Evolutionary conservation across 2,888 invertebrate species (phyloP).

Genomic region (Xestia ashworthii): DNA sequence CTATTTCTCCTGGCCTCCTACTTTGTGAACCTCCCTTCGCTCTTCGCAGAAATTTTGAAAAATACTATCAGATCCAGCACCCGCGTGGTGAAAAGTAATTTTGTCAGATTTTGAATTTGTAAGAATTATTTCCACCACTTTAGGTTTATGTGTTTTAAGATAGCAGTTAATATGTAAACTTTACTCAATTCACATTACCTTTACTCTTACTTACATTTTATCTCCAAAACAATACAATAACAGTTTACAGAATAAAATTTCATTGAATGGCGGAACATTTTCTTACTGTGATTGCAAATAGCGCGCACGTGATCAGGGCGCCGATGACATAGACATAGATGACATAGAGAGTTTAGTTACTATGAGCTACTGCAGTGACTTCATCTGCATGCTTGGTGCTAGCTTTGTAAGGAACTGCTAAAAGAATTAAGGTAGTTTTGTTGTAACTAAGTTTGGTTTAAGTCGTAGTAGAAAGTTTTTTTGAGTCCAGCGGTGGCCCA

Average conservation of each 20-base stretch:
- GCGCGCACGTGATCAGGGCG: conserved; percentile 60
- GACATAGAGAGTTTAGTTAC: conserved; percentile 29
- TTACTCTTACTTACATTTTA: background rate
- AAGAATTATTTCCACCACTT: no score
- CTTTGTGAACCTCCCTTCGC: no score
- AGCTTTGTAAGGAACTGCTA: conserved; percentile 17
- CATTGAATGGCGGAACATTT: conserved; percentile 56
- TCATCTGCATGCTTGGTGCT: conserved; percentile 58
- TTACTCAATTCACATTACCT: background rate
- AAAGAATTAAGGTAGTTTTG: conserved; percentile 9
- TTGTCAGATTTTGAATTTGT: no score
- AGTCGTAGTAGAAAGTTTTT: background rate
- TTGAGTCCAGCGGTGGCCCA: no score
- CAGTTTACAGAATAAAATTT: conserved; percentile 39
- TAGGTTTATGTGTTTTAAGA: background rate
- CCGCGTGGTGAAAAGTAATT: no score
- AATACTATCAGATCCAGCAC: no score
- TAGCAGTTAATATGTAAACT: background rate
- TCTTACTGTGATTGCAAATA: conserved; percentile 65
- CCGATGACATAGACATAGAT: conserved; percentile 53
- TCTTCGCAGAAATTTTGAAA: no score
- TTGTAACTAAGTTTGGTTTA: conserved; percentile 24
- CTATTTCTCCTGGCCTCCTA: no score
- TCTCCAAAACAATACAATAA: conserved; percentile 11
- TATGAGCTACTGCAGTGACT: conserved; percentile 40